A percentile compares a stretch with the other conserved stretches of the same genome.
These are phyloP conservation scores for Seriola dumerili DNA, from an alignment of 2,113 vertebrate genomes.

Conservation along the genomic window DNA sequence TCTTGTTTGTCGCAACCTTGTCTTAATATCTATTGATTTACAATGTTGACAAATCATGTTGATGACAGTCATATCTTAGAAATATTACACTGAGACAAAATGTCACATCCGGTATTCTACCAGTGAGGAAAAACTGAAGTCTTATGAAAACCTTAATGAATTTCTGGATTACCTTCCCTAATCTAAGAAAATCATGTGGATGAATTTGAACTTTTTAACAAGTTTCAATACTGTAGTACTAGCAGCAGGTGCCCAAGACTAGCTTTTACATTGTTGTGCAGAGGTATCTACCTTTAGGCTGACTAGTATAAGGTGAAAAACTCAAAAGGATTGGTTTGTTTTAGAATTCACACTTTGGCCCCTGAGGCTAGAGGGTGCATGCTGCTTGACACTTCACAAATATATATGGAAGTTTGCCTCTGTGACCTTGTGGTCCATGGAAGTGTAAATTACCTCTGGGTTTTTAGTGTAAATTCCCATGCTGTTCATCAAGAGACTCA, in stretches of 20 bases:
- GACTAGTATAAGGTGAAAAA: conserved; percentile 21
- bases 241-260: conserved; percentile 14
- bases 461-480: background rate
- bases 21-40: conserved; percentile 51
- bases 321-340: conserved; percentile 40
- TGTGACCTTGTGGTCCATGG: conserved; percentile 1
- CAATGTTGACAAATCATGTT: conserved; percentile 53
- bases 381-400: conserved; percentile 3
- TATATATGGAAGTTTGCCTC: background rate
- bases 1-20: conserved; percentile 52
- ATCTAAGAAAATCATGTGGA: background rate
- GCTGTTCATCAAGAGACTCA: background rate
- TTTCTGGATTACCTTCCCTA: background rate
- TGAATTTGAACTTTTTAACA: conserved; percentile 1
- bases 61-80: conserved; percentile 53
- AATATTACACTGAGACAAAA: conserved; percentile 37
- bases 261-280: background rate
- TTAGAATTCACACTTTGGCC: conserved; percentile 19
- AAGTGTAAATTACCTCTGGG: background rate
- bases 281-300: conserved; percentile 1
- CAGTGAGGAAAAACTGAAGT: conserved; percentile 9
- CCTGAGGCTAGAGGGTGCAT: background rate
- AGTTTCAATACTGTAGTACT: background rate
- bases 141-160: background rate
- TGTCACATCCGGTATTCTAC: conserved; percentile 19